Percentiles rank a stretch among this genome's conserved stretches.
Conservation (phyloP, 2,113 vertebrate species). For the Cochlearius cochlearius region DNA sequence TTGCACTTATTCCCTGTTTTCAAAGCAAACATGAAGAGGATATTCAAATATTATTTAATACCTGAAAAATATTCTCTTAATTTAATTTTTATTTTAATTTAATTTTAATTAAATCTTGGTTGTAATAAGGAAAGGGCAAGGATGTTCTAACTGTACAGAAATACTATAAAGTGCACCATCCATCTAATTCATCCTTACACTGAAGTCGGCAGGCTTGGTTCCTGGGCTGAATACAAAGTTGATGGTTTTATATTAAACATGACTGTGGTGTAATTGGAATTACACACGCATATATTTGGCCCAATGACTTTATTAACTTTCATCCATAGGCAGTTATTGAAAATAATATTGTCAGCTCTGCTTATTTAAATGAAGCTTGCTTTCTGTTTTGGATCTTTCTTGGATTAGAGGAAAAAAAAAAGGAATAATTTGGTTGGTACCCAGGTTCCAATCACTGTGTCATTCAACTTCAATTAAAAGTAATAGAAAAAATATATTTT, state of each 20-base stretch:
- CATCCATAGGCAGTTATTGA: slow-evolving; percentile 17
- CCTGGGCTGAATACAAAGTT: background rate
- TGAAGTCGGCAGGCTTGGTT: background rate
- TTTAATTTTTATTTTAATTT: slow-evolving; percentile 49
- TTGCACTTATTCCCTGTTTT: slow-evolving; percentile 11
- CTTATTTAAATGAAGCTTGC: background rate
- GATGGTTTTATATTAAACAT: slow-evolving; percentile 25
- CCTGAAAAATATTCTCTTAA: slow-evolving; percentile 16
- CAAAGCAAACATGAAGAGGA: slow-evolving; percentile 18
- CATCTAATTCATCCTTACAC: background rate
- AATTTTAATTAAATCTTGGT: slow-evolving; percentile 40
- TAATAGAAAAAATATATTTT: background rate
- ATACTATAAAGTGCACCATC: background rate
- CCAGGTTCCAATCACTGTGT: background rate
- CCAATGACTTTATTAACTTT: slow-evolving; percentile 45
- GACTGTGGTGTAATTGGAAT: slow-evolving; percentile 23
- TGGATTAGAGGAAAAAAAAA: background rate
- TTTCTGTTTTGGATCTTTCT: background rate
- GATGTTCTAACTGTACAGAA: background rate
- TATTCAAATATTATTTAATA: slow-evolving; percentile 41
- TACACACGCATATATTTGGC: slow-evolving; percentile 28
- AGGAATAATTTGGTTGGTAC: background rate
- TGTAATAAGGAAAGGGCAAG: slow-evolving; percentile 20
- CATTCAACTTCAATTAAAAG: background rate
- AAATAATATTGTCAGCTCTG: slow-evolving; percentile 13